Conservation (phyloP, 2,888 invertebrate genomes). For the Lithophane semibrunnea region DNA sequence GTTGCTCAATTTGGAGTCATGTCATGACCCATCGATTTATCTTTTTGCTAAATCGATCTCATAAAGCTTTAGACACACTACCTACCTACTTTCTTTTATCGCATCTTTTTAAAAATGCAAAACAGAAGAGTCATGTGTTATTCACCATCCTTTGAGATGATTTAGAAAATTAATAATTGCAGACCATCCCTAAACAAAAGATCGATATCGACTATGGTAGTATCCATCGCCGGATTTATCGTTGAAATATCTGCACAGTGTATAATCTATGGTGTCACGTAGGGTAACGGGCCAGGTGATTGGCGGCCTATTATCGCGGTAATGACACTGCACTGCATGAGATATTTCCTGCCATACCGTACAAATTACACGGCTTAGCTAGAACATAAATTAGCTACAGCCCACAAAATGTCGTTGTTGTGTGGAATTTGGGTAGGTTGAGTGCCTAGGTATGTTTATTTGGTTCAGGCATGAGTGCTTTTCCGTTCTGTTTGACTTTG, state of each 20-base stretch:
- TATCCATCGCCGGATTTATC: neutral
- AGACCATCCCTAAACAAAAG: neutral
- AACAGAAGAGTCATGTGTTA: neutral
- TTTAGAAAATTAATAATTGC: neutral
- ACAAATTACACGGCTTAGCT: constrained; percentile 31
- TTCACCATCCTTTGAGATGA: neutral
- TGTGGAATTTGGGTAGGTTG: neutral
- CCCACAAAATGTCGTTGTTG: neutral
- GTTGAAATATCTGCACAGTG: constrained; percentile 8
- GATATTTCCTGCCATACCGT: constrained; percentile 28
- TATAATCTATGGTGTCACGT: constrained; percentile 41
- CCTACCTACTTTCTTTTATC: neutral
- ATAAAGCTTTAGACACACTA: neutral
- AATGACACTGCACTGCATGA: constrained; percentile 47
- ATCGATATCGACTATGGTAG: neutral
- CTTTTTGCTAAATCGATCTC: neutral
- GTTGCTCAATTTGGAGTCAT: neutral
- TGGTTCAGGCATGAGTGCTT: too few relatives aligned
- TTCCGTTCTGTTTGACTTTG: too few relatives aligned
- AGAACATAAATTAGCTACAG: constrained; percentile 2
- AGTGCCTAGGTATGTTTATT: too few relatives aligned
- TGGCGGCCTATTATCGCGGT: constrained; percentile 37
- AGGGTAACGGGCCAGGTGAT: constrained; percentile 44
- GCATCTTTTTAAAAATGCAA: neutral
- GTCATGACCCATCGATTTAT: neutral